Evolutionary conservation across 2,113 vertebrate genomes (phyloP).

Genomic region (Halcyon malimbica): DNA sequence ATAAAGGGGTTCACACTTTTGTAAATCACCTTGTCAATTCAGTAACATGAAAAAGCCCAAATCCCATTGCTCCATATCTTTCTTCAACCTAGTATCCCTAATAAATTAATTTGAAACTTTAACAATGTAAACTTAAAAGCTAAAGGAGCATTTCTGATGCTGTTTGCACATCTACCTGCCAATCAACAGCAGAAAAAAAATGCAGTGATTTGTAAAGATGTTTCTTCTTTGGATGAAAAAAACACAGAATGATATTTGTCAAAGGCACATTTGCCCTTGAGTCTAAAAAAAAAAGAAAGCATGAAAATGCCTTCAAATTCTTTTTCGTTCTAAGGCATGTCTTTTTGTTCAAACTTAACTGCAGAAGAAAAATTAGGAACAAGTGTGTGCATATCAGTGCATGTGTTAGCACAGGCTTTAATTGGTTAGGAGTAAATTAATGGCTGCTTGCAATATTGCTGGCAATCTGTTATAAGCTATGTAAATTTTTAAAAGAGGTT

Average conservation of each 20-base stretch:
- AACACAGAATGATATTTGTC: background rate
- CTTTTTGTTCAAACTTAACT: slow-evolving; percentile 64
- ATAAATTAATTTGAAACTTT: background rate
- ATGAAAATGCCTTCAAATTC: slow-evolving; percentile 30
- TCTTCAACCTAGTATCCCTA: background rate
- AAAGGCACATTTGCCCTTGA: slow-evolving; percentile 31
- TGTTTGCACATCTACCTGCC: slow-evolving; percentile 31
- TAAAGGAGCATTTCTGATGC: background rate
- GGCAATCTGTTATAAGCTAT: slow-evolving; percentile 74
- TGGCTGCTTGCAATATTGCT: slow-evolving; percentile 75
- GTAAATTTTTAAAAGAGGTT: slow-evolving; percentile 78
- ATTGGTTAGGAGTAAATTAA: slow-evolving; percentile 77
- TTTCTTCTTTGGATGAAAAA: slow-evolving; percentile 18
- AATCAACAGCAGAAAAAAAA: background rate
- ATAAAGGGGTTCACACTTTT: background rate
- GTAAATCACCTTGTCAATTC: background rate
- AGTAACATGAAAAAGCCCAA: background rate
- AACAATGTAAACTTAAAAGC: background rate
- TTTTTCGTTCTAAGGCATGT: slow-evolving; percentile 45
- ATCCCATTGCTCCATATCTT: background rate
- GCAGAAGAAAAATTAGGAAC: slow-evolving; percentile 72
- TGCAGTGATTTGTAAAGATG: background rate
- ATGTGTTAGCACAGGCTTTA: slow-evolving; percentile 73
- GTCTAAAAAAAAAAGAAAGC: slow-evolving; percentile 13
- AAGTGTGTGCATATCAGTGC: slow-evolving; percentile 66